A percentile compares a stretch with the other conserved stretches of the same genome.
These are phyloP conservation scores for Pararge aegeria DNA, from an alignment of 1,140 invertebrate species.

Conservation along the genomic window DNA sequence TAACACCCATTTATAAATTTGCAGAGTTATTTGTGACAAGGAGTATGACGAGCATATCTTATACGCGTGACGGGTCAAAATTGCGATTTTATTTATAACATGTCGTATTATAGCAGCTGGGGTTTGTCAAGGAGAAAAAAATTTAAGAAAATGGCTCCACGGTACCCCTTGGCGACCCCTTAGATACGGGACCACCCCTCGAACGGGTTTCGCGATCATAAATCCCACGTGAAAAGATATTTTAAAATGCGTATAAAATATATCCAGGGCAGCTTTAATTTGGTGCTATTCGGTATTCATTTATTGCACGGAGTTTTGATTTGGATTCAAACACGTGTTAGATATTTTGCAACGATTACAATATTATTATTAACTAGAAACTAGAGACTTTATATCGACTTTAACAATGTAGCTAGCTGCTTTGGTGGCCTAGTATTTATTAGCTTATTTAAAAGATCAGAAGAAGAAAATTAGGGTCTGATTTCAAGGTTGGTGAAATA, in stretches of 20 bases:
- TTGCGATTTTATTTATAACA: constrained; percentile 79
- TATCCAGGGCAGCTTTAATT: constrained; percentile 77
- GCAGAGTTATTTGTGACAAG: constrained; percentile 11
- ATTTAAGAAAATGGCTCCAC: constrained; percentile 60
- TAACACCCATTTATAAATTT: background rate
- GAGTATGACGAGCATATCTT: constrained; percentile 53
- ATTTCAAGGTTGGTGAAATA: too few species aligned
- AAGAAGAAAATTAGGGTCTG: too few species aligned
- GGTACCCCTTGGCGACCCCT: constrained; percentile 50
- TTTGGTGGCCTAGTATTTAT: background rate
- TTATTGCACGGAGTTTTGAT: constrained; percentile 25
- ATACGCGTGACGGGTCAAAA: constrained; percentile 74
- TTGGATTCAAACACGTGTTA: constrained; percentile 18
- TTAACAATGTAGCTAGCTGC: too few species aligned
- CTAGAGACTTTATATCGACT: too few species aligned
- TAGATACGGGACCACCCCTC: constrained; percentile 59
- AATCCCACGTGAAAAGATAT: constrained; percentile 78
- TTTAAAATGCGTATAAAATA: constrained; percentile 79
- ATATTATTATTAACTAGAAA: background rate
- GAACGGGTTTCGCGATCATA: constrained; percentile 74
- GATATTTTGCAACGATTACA: background rate
- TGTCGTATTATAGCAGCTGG: constrained; percentile 75
- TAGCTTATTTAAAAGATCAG: too few species aligned
- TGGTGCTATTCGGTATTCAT: constrained; percentile 41
- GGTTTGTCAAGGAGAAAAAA: constrained; percentile 75